phyloP scores from a whole-genome alignment of 2,797 vertebrate species.

The Parambassis ranga region DNA sequence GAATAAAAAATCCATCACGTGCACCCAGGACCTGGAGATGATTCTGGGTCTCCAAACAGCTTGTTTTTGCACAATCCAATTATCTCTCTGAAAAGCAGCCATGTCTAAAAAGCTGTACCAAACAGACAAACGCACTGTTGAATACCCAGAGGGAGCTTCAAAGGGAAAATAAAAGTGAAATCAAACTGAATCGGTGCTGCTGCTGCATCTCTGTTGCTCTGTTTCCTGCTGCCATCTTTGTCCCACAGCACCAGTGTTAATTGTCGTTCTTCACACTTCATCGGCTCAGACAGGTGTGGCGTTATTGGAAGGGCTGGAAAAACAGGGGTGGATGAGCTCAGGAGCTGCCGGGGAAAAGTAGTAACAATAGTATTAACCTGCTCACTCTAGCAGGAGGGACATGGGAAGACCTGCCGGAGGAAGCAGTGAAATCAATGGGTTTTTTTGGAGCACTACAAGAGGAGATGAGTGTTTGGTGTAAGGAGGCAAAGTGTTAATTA shows the following conservation, averaged over 20 bases:
- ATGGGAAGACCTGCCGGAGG: neutral
- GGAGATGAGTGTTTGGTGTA: neutral
- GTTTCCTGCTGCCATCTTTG: neutral
- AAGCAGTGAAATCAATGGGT: neutral
- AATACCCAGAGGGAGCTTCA: neutral
- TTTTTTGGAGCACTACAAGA: neutral
- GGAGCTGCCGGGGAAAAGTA: neutral
- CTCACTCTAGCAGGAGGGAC: neutral
- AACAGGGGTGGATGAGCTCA: neutral
- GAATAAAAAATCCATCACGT: too few species aligned
- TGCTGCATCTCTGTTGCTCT: neutral
- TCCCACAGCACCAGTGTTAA: neutral
- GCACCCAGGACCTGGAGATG: too few species aligned
- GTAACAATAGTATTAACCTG: neutral
- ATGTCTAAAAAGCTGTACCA: too few species aligned
- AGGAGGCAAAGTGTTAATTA: neutral
- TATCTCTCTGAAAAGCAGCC: neutral
- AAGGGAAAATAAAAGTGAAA: neutral
- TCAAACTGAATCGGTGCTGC: neutral
- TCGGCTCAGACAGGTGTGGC: neutral
- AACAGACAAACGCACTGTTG: neutral
- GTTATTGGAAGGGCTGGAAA: neutral
- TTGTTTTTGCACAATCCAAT: neutral
- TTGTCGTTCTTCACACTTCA: neutral
- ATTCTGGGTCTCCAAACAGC: too few species aligned